Conservation (phyloP, 2,113 vertebrate genomes). For the Corythornis madagascariensis region DNA sequence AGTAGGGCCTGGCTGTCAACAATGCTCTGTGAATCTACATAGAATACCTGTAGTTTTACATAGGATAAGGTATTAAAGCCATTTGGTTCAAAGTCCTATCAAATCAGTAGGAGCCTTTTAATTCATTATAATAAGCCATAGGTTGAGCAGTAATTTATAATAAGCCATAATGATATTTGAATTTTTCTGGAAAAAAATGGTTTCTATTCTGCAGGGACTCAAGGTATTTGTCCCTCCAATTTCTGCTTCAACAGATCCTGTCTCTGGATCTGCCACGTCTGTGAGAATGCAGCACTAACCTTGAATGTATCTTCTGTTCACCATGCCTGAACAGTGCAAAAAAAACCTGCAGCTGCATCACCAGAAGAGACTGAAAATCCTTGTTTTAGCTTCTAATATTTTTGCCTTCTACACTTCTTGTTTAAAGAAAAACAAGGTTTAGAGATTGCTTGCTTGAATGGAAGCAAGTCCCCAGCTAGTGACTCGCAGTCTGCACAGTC, state of each 20-base stretch:
- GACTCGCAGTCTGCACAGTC: background rate
- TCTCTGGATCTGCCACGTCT: background rate
- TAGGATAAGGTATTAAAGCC: background rate
- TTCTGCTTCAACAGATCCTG: background rate
- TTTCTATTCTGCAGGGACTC: background rate
- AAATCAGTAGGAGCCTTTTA: background rate
- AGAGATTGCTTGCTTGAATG: background rate
- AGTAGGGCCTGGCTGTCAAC: background rate
- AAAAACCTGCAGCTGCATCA: background rate
- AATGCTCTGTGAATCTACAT: background rate
- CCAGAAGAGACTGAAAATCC: background rate
- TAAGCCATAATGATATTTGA: background rate
- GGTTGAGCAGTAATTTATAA: background rate
- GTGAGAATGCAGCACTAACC: background rate
- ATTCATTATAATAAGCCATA: background rate
- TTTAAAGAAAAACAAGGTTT: background rate
- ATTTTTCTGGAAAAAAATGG: background rate
- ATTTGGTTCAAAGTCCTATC: background rate
- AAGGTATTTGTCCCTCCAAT: background rate
- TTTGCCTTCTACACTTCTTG: background rate
- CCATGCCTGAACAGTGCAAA: background rate
- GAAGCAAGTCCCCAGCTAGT: background rate
- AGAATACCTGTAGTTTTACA: background rate
- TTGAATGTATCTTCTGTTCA: background rate
- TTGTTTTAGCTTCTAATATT: background rate